phyloP scores from a whole-genome alignment of 2,888 invertebrate genomes.

The Aphodius sticticus region DNA sequence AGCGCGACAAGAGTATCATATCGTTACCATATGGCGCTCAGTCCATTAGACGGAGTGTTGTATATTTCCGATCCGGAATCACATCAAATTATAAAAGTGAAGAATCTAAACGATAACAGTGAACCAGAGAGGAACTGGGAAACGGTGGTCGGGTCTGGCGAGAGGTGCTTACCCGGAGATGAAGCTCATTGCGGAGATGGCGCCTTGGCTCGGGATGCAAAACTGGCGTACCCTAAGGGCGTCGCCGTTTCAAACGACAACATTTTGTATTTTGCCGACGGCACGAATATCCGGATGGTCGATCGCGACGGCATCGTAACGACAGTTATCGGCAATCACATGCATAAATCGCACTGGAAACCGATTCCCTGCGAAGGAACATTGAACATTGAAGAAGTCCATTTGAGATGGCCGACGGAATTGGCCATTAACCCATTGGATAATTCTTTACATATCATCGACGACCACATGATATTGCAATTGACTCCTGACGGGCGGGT shows the following conservation, averaged over 20 bases:
- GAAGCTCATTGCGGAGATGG: slow-evolving; percentile 97
- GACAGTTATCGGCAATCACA: slow-evolving; percentile 91
- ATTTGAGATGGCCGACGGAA: slow-evolving; percentile 95
- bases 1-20: slow-evolving; percentile 94
- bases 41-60: slow-evolving; percentile 90
- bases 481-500: slow-evolving; percentile 91
- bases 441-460: slow-evolving; percentile 93
- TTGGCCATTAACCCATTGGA: slow-evolving; percentile 93
- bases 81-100: slow-evolving; percentile 90
- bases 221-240: slow-evolving; percentile 95
- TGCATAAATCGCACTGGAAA: slow-evolving; percentile 94
- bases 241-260: slow-evolving; percentile 94
- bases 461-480: slow-evolving; percentile 94
- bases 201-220: slow-evolving; percentile 89
- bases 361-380: slow-evolving; percentile 93
- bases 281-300: slow-evolving; percentile 91
- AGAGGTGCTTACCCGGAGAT: slow-evolving; percentile 91
- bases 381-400: slow-evolving; percentile 90
- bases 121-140: slow-evolving; percentile 95
- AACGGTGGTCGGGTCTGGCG: slow-evolving; percentile 93
- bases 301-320: slow-evolving; percentile 91
- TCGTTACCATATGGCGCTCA: slow-evolving; percentile 95
- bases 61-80: slow-evolving; percentile 97
- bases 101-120: slow-evolving; percentile 81
- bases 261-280: slow-evolving; percentile 93